These are phyloP conservation scores for Sphinx pinastri DNA, from an alignment of 2,888 invertebrate species.

Conservation along the genomic window DNA sequence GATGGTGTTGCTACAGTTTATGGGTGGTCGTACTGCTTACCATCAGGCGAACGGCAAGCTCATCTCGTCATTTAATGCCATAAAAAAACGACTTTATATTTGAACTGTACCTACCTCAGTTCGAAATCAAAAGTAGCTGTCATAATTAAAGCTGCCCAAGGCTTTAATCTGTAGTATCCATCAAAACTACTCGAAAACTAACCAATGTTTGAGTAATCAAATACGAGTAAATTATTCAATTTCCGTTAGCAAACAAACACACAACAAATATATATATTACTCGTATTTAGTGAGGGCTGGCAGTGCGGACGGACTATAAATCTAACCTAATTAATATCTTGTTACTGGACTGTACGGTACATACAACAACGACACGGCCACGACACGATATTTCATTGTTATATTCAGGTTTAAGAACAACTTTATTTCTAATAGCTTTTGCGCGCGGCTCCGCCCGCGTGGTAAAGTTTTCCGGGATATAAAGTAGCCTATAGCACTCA, in stretches of 20 bases:
- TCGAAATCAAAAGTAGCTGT: not conserved
- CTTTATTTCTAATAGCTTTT: too few species aligned
- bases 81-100: too few species aligned
- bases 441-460: too few species aligned
- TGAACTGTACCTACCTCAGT: too few species aligned
- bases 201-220: not conserved
- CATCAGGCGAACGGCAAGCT: too few species aligned
- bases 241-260: conserved; percentile 7
- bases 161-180: not conserved
- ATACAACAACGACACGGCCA: not conserved
- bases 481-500: too few species aligned
- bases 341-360: conserved; percentile 38
- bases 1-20: too few species aligned
- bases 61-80: too few species aligned
- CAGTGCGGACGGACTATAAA: conserved; percentile 43
- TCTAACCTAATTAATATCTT: conserved; percentile 52
- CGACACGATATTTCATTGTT: conserved; percentile 5
- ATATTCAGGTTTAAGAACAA: too few species aligned
- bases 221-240: conserved; percentile 26
- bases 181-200: not conserved
- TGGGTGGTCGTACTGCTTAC: too few species aligned
- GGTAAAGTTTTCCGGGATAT: too few species aligned
- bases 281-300: conserved; percentile 30
- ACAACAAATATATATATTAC: conserved; percentile 29
- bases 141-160: not conserved